Conservation (phyloP, 2,797 vertebrate genomes). For the Melanogrammus aeglefinus region DNA sequence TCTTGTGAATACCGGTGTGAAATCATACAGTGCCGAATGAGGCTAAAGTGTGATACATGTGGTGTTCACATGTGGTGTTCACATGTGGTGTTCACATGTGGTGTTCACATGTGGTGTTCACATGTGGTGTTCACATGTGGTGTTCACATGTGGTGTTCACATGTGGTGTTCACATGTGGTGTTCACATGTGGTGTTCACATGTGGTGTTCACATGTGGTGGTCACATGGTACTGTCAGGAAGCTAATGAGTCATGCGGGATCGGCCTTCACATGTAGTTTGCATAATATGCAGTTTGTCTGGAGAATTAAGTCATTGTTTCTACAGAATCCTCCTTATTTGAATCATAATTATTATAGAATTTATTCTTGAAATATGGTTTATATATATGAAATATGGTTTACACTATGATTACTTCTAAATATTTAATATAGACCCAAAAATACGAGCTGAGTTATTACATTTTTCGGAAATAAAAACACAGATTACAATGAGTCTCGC, state of each 20-base stretch:
- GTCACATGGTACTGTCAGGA: not conserved
- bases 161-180: not conserved
- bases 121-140: not conserved
- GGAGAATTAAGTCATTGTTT: not conserved
- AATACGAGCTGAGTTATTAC: not conserved
- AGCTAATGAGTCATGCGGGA: not conserved
- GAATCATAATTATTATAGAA: too few relatives aligned
- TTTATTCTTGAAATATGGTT: too few relatives aligned
- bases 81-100: not conserved
- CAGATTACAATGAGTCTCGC: not conserved
- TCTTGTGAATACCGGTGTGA: not conserved
- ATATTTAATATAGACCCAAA: not conserved
- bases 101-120: not conserved
- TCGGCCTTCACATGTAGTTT: not conserved
- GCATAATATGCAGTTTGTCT: not conserved
- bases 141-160: not conserved
- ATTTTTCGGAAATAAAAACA: not conserved
- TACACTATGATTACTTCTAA: too few relatives aligned
- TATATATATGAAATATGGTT: too few relatives aligned
- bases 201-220: not conserved
- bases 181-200: not conserved
- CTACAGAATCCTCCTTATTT: not conserved
- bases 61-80: not conserved
- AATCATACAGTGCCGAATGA: not conserved
- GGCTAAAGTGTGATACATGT: not conserved